A percentile compares a stretch with the other conserved stretches of the same genome.
Conservation (phyloP, 37 sponge, comb jelly and placozoan genomes). For the Haliclona indistincta region DNA sequence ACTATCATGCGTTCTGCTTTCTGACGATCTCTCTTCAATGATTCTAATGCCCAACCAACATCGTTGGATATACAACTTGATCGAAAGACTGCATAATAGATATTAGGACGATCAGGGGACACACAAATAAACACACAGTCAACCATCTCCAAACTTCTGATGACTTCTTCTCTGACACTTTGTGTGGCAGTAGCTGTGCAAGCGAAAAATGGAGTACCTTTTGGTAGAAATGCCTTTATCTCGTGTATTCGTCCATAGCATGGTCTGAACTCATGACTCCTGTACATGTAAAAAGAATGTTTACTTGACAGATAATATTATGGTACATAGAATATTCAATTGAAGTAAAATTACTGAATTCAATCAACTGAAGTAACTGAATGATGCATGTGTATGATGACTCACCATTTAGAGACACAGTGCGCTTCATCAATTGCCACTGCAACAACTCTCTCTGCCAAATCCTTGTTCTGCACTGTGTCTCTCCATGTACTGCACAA, state of each 20-base stretch:
- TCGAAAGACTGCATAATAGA: constrained; percentile 14
- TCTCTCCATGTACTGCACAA: constrained; percentile 20
- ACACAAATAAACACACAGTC: no score
- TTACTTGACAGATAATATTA: neutral
- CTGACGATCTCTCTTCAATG: neutral
- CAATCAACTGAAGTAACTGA: no score
- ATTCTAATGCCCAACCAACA: neutral
- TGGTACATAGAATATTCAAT: no score
- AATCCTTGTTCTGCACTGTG: neutral
- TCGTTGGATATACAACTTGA: constrained; percentile 8
- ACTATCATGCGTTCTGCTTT: constrained; percentile 23
- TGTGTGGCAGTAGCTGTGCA: no score
- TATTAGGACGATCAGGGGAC: no score
- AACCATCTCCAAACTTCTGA: constrained; percentile 18
- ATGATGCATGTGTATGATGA: neutral
- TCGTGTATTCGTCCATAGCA: constrained; percentile 36
- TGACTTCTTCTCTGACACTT: constrained; percentile 11
- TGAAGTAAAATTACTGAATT: no score
- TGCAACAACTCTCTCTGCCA: constrained; percentile 8
- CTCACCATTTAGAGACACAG: no score
- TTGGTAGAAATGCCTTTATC: no score
- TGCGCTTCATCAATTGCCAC: no score
- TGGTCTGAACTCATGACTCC: constrained; percentile 50
- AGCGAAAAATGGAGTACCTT: no score
- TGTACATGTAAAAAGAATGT: neutral